Percentiles rank a stretch among this genome's conserved stretches.
phyloP scores from a whole-genome alignment of 2,113 vertebrate genomes.

The Herpailurus yagouaroundi region DNA sequence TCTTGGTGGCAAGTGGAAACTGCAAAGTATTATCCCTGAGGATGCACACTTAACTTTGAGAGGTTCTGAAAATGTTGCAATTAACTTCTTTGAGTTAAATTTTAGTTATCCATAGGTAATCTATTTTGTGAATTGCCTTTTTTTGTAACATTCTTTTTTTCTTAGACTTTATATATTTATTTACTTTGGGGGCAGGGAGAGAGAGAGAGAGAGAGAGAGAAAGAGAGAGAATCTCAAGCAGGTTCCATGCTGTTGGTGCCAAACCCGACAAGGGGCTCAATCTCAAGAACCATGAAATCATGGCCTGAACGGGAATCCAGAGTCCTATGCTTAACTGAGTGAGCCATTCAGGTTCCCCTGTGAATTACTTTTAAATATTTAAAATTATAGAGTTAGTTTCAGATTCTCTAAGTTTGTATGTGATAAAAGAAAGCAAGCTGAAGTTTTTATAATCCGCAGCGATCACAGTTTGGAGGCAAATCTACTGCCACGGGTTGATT shows the following conservation, averaged over 20 bases:
- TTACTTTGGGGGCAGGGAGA: too few relatives aligned
- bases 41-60: neutral
- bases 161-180: too few relatives aligned
- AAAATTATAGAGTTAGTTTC: neutral
- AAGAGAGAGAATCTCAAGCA: too few relatives aligned
- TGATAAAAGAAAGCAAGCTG: neutral
- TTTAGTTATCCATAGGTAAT: neutral
- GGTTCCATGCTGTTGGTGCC: too few relatives aligned
- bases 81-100: slow-evolving; percentile 38
- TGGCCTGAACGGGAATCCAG: too few relatives aligned
- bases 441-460: neutral
- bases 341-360: neutral
- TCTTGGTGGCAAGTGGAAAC: neutral
- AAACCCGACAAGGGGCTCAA: too few relatives aligned
- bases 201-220: too few relatives aligned
- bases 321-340: too few relatives aligned
- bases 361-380: slow-evolving; percentile 44
- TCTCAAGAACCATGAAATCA: too few relatives aligned
- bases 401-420: neutral
- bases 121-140: neutral
- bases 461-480: neutral
- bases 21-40: neutral
- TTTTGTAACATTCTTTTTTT: too few relatives aligned
- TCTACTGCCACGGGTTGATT: neutral
- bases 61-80: neutral